phyloP scores from a whole-genome alignment of 2,888 invertebrate species.

The Scaptomyza parva region DNA sequence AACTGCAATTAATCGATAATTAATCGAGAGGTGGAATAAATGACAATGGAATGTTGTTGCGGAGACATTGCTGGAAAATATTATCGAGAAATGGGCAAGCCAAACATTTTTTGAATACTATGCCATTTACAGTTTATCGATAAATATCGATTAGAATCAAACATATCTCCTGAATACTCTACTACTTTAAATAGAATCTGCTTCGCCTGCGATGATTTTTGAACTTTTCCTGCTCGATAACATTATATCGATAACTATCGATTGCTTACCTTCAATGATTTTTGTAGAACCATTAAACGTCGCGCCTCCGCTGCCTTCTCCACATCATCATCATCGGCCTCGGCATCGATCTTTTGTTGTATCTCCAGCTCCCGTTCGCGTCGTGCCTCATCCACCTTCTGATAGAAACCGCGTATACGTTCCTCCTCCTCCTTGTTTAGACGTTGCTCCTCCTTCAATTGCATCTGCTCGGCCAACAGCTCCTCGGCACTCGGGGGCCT shows the following conservation, averaged over 20 bases:
- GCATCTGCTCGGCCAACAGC: slow-evolving; percentile 41
- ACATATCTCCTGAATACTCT: too few species aligned
- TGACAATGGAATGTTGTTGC: neutral
- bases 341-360: slow-evolving; percentile 44
- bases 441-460: slow-evolving; percentile 51
- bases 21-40: neutral
- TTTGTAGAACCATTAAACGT: slow-evolving; percentile 87
- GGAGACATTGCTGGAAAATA: too few species aligned
- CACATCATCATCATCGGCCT: slow-evolving; percentile 52
- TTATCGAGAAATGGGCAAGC: too few species aligned
- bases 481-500: slow-evolving; percentile 54
- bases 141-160: too few species aligned
- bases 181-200: too few species aligned
- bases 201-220: too few species aligned
- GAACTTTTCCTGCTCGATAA: neutral
- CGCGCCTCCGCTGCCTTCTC: slow-evolving; percentile 45
- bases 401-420: slow-evolving; percentile 51
- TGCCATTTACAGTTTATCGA: too few species aligned
- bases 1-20: slow-evolving; percentile 17
- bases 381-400: slow-evolving; percentile 58
- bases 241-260: neutral
- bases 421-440: slow-evolving; percentile 58
- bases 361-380: slow-evolving; percentile 56
- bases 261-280: slow-evolving; percentile 86
- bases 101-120: too few species aligned